A percentile compares a stretch with the other conserved stretches of the same genome.
Evolutionary conservation across 2,888 invertebrate species (phyloP).

Genomic region (Agrochola lychnidis): DNA sequence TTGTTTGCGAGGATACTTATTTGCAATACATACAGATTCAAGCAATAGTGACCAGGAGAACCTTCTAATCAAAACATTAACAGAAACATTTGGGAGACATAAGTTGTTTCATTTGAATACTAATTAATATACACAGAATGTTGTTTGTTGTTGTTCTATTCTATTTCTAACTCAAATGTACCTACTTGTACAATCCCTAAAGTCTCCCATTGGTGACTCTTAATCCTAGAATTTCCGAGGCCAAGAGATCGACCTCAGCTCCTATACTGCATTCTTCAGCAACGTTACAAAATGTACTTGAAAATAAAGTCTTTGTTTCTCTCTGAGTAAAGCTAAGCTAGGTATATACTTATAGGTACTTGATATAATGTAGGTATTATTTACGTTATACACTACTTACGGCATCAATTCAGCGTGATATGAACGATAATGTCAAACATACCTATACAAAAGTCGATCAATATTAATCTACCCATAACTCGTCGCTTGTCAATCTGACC

Average conservation of each 20-base stretch:
- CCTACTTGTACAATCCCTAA: conserved; percentile 7
- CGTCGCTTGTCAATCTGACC: background rate
- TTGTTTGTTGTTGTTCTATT: conserved; percentile 16
- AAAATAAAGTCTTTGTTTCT: conserved; percentile 37
- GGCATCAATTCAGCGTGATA: background rate
- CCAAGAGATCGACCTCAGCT: conserved; percentile 23
- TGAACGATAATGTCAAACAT: background rate
- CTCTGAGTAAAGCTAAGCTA: conserved; percentile 19
- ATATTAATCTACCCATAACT: background rate
- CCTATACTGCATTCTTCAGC: conserved; percentile 39
- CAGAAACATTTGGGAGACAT: conserved; percentile 7
- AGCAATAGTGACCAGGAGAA: background rate
- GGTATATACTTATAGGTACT: background rate
- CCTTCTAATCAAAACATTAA: background rate
- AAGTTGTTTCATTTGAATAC: conserved; percentile 15
- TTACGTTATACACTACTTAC: background rate
- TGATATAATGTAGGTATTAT: conserved; percentile 1
- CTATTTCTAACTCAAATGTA: conserved; percentile 10
- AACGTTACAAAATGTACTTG: conserved; percentile 33
- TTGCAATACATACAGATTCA: background rate
- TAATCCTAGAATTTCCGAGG: conserved; percentile 39
- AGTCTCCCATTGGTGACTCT: conserved; percentile 20
- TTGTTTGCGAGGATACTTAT: conserved; percentile 2
- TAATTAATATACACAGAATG: conserved; percentile 8
- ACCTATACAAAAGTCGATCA: background rate